phyloP scores from a whole-genome alignment of 2,113 vertebrate species.

The Salminus brasiliensis region DNA sequence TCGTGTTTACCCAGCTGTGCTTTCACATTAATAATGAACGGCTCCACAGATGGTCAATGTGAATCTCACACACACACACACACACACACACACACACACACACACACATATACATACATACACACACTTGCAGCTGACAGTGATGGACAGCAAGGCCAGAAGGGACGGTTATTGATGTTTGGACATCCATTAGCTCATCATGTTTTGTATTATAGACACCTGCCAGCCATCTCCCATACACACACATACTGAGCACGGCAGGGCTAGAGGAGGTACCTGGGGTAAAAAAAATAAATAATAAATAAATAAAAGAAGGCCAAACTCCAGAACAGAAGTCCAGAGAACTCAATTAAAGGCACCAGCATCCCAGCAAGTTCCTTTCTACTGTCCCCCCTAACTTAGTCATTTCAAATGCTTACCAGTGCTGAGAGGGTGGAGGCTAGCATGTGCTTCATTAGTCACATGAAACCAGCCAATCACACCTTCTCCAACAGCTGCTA shows the following conservation, averaged over 20 bases:
- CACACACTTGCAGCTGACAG: too few relatives aligned
- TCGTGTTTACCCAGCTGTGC: constrained; percentile 10
- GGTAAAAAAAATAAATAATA: too few relatives aligned
- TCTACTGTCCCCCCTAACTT: too few relatives aligned
- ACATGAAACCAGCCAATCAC: too few relatives aligned
- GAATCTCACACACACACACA: neutral
- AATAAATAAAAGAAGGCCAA: too few relatives aligned
- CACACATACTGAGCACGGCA: neutral
- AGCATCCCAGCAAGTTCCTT: too few relatives aligned
- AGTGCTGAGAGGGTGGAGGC: too few relatives aligned
- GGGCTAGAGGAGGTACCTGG: neutral
- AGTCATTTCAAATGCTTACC: too few relatives aligned
- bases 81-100: constrained; percentile 18
- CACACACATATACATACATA: neutral
- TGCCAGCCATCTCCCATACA: constrained; percentile 27
- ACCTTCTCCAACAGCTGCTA: too few relatives aligned
- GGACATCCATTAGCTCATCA: constrained; percentile 28
- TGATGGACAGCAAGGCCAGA: constrained; percentile 19
- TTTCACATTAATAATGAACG: constrained; percentile 26
- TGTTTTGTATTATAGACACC: constrained; percentile 13
- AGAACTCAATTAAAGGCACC: too few relatives aligned
- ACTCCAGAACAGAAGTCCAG: too few relatives aligned
- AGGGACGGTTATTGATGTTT: constrained; percentile 22
- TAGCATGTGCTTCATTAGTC: too few relatives aligned
- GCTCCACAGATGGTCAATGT: constrained; percentile 15